Conservation (phyloP, 37 sponge, comb jelly and placozoan genomes). For the Geodia barretti region DNA sequence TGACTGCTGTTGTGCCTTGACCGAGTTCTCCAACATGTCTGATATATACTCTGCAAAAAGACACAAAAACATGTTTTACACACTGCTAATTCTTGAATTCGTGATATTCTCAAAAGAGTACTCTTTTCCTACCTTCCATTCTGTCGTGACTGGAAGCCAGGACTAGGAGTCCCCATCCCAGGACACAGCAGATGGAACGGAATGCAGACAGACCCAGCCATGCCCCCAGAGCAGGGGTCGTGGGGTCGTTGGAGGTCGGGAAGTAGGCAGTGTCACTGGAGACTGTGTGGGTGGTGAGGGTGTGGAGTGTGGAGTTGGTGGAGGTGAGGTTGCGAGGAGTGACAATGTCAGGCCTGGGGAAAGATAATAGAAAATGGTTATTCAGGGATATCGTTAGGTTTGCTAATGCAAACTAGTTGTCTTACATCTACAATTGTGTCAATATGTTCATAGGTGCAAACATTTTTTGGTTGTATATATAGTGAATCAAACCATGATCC, state of each 20-base stretch:
- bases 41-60: background rate
- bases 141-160: slow-evolving; percentile 44
- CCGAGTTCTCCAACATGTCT: background rate
- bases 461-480: background rate
- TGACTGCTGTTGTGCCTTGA: background rate
- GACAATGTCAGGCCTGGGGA: slow-evolving; percentile 44
- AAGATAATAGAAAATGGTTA: no score
- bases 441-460: background rate
- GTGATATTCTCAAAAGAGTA: no score
- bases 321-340: slow-evolving; percentile 31
- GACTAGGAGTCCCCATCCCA: slow-evolving; percentile 43
- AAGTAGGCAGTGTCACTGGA: slow-evolving; percentile 1
- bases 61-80: background rate
- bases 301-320: background rate
- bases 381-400: no score
- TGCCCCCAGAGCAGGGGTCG: background rate
- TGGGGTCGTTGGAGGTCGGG: background rate
- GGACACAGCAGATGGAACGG: slow-evolving; percentile 44
- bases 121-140: slow-evolving; percentile 43
- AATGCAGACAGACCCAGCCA: slow-evolving; percentile 46
- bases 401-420: no score
- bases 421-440: background rate
- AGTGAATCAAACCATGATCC: background rate
- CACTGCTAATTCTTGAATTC: background rate
- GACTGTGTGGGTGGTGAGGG: slow-evolving; percentile 25